Base-by-base conservation (phyloP, 2,888 invertebrate species). In the Nemoura dubitans region DNA sequence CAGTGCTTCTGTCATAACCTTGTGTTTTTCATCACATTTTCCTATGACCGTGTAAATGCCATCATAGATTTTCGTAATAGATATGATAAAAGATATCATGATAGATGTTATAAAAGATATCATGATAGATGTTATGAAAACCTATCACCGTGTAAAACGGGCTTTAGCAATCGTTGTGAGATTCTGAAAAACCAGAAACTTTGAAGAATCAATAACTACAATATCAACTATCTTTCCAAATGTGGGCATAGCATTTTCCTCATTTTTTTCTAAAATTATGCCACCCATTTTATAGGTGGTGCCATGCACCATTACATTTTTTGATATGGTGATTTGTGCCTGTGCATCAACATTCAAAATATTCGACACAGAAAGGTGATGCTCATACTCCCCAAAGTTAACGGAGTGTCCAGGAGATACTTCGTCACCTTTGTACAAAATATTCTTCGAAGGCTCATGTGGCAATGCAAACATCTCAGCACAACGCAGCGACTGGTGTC, bases 401-500 rank as follows among this genome's bases (percentile, higher is more conserved):
- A 86, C 78, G 0, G 84, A 43, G 0, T 16, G 25, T 78, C 27
- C 86, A 82, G 78, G 27, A n/a, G 82, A 29, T n/a, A 86, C 77
- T 59, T 86, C 77, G 76, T 88, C 86, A 28, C 86, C 87, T 81
- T 86, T 26, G 30, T 88, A 88, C 59, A 88, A 84, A 85, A 87
- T 86, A 28, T 25, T 88, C 86, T 83, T 86, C 7, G 86, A 83
- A 30, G 82, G 82, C 29, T 28, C 30, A 30, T 82, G 86, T 29
- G 84, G 86, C 36, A 81, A 25, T 2, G 59, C 36, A 81, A 30
- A 3, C 30, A 86, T 82, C 83, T 86, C 59, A 36, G 87, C 87
- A 85, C 88, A 87, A 21, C 88, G 36, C 21, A 87, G 87, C 30
- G 88, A 27, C 86, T 89, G 88, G 86, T 88, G 87, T 10, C 88